Evolutionary conservation across 2,797 vertebrate species (phyloP), one percentile per base, ranked within the genome.

Genomic region (Dermochelys coriacea): DNA sequence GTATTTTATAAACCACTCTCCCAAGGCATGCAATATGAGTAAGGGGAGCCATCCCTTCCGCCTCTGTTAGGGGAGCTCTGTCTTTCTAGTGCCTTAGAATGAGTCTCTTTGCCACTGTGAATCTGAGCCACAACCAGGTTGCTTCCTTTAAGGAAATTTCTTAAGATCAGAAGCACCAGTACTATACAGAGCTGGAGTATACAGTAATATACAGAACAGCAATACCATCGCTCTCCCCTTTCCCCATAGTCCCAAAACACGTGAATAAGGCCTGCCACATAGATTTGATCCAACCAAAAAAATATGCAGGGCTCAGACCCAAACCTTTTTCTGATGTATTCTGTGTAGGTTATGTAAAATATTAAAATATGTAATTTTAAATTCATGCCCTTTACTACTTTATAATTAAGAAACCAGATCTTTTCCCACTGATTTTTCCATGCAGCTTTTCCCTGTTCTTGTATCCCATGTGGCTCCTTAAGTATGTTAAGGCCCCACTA

Each of bases 361-460:
- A 96, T 95, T 97, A 96, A 97, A 97, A 96, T 96, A 97, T 97
- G 96, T 96, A 94, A 96, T 96, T 96, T 97, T 93, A 95, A 97
- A 93, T 97, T 88, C 84, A 82, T 91, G 83, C 27, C 61, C 93
- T 98, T 97, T 97, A 97, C 95, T 96, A 83, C 93, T 85, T 96
- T 96, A 90, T 95, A 95, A 93, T 93, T 95, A 84, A 93, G 96
- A 97, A 97, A 97, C 95, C 95, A 97, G 97, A 96, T 91, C 75
- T 95, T 97, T 97, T 97, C 96, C 95, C 97, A 93, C 92, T 95
- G 94, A 93, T 89, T 96, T 96, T 95, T 94, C 80, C 51, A 18
- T 90, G 95, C 89, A 97, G 68, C 90, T 95, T 94, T 94, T 84
- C 89, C 95, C 94, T 83, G 37, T 92, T 96, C 88, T 96, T 84